phyloP scores from a whole-genome alignment of 1,140 invertebrate genomes.

The Drosophila asahinai region DNA sequence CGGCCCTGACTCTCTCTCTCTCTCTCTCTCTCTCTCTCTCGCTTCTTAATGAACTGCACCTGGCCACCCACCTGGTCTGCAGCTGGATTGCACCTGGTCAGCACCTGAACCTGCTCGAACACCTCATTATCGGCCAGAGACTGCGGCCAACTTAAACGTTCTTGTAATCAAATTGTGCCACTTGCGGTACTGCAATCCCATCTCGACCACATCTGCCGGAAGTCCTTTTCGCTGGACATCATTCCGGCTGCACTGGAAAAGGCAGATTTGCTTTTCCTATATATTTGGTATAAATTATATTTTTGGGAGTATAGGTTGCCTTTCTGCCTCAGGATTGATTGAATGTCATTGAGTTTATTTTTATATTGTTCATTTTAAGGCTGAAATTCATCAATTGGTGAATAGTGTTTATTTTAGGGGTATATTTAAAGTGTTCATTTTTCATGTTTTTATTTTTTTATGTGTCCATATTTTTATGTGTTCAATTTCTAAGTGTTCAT shows the following conservation, averaged over 20 bases:
- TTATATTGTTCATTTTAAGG: background rate
- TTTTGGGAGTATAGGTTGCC: background rate
- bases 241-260: slow-evolving; percentile 10
- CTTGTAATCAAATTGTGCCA: slow-evolving; percentile 77
- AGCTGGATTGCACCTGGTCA: slow-evolving; percentile 3
- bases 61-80: slow-evolving; percentile 5
- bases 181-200: slow-evolving; percentile 48
- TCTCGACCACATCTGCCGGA: slow-evolving; percentile 32
- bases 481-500: background rate
- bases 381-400: background rate
- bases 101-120: background rate
- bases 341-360: background rate
- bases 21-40: slow-evolving; percentile 2
- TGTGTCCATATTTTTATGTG: background rate
- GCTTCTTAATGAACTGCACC: slow-evolving; percentile 51
- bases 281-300: background rate
- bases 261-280: background rate
- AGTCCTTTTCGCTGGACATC: slow-evolving; percentile 6
- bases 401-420: background rate
- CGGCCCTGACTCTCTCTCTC: slow-evolving; percentile 26
- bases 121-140: slow-evolving; percentile 60
- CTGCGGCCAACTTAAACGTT: slow-evolving; percentile 68
- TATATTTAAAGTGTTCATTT: background rate
- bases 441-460: no score
- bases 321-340: background rate